A percentile compares a stretch with the other conserved stretches of the same genome.
Evolutionary conservation across 2,113 vertebrate species (phyloP).

Genomic region (Gobiocypris rarus): DNA sequence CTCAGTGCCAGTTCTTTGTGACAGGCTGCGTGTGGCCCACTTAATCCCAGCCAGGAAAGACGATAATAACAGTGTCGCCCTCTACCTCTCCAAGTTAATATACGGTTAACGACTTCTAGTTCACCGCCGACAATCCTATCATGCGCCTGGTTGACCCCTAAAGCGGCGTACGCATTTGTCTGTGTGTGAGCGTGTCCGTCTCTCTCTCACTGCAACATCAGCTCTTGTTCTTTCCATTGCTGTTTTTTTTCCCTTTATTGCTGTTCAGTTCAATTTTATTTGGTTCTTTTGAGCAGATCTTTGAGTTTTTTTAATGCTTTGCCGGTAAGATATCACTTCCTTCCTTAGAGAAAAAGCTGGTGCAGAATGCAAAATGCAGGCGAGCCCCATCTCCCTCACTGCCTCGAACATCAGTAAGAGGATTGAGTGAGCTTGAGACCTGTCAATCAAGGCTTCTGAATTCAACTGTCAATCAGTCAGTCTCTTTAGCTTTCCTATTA

Average conservation of each 20-base stretch:
- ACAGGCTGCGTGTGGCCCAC: constrained; percentile 73
- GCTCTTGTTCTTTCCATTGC: constrained; percentile 7
- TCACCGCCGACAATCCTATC: constrained; percentile 79
- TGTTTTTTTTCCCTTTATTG: constrained; percentile 24
- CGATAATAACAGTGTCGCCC: constrained; percentile 61
- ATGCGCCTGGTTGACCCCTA: constrained; percentile 87
- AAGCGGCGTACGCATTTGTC: constrained; percentile 75
- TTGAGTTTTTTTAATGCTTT: neutral
- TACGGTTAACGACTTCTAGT: constrained; percentile 79
- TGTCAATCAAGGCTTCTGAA: constrained; percentile 38
- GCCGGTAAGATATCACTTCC: neutral
- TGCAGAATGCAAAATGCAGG: constrained; percentile 25
- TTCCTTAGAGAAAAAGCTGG: neutral
- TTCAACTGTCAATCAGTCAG: constrained; percentile 9
- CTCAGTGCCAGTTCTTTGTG: constrained; percentile 51
- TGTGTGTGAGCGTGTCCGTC: neutral
- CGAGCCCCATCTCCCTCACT: constrained; percentile 38
- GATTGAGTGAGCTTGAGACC: constrained; percentile 18
- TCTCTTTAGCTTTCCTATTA: neutral
- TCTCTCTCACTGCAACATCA: neutral
- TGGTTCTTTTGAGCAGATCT: constrained; percentile 27
- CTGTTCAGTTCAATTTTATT: constrained; percentile 21
- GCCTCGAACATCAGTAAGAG: constrained; percentile 16
- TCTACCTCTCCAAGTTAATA: constrained; percentile 68
- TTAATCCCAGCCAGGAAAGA: constrained; percentile 70